Conservation (phyloP, 2,113 vertebrate genomes). For the Malurus alboscapulatus region DNA sequence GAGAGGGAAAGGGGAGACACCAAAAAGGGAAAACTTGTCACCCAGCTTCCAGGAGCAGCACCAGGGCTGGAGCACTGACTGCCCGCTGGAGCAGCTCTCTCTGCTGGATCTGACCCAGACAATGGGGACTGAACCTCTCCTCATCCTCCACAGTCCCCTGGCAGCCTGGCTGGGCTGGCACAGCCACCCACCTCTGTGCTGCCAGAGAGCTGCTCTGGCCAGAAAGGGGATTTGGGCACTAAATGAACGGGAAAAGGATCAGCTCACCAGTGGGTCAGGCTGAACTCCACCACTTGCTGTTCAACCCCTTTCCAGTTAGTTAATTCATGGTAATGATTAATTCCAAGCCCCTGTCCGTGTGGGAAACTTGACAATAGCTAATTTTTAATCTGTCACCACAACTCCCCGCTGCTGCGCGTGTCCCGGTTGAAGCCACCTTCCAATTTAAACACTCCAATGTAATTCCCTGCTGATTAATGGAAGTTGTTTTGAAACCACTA, state of each 20-base stretch:
- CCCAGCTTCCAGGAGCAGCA: rapidly evolving
- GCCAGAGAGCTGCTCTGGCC: not conserved
- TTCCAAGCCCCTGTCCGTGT: not conserved
- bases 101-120: not conserved
- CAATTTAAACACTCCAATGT: not conserved
- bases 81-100: not conserved
- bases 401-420: rapidly evolving
- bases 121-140: not conserved
- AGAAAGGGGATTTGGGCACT: not conserved
- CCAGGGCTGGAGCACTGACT: rapidly evolving
- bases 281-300: slow-evolving; percentile 22
- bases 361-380: slow-evolving; percentile 22
- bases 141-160: rapidly evolving
- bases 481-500: not conserved
- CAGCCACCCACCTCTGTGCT: not conserved
- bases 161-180: not conserved
- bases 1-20: not conserved
- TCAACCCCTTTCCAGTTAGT: slow-evolving; percentile 5
- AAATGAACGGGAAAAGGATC: not conserved
- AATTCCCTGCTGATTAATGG: not conserved
- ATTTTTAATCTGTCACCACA: slow-evolving; percentile 25
- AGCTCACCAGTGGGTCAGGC: slow-evolving; percentile 22
- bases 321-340: slow-evolving; percentile 41
- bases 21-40: not conserved
- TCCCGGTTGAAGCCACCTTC: slow-evolving; percentile 14